Conservation (phyloP, 2,888 invertebrate genomes). For the Oscheius sp. region DNA sequence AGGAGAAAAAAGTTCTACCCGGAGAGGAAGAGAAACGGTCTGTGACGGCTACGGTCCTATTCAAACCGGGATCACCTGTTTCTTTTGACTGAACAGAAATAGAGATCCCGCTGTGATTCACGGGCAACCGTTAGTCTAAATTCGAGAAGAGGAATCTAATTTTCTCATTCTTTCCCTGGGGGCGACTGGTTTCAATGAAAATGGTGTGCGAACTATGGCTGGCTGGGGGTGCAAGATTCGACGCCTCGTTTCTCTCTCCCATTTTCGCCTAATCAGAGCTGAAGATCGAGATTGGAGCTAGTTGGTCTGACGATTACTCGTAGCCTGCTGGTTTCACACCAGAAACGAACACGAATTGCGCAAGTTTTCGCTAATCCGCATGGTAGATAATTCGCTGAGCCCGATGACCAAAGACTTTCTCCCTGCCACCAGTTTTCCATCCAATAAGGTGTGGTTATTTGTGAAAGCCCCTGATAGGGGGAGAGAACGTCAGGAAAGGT, state of each 20-base stretch:
- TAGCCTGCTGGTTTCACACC: conserved; percentile 9
- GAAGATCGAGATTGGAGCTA: conserved; percentile 21
- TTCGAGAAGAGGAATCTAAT: conserved; percentile 7
- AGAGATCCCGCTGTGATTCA: conserved; percentile 8
- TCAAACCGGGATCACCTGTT: conserved; percentile 24
- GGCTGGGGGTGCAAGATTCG: background rate
- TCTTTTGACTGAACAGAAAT: conserved; percentile 12
- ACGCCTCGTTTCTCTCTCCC: background rate
- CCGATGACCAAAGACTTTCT: background rate
- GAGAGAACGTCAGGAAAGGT: conserved; percentile 19
- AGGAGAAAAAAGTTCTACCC: background rate
- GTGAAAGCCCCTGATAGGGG: conserved; percentile 25
- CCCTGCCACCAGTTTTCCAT: conserved; percentile 8
- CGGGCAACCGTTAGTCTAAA: conserved; percentile 16
- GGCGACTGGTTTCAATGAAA: conserved; percentile 14
- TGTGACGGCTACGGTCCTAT: conserved; percentile 21
- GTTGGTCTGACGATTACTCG: conserved; percentile 20
- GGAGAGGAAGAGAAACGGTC: conserved; percentile 7
- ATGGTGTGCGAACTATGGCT: background rate
- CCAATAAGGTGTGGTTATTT: conserved; percentile 18
- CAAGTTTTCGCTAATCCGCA: background rate
- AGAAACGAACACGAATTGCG: background rate
- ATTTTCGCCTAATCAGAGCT: conserved; percentile 18
- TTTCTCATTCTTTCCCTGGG: background rate
- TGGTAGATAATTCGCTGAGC: background rate